Percentiles rank a stretch among this genome's conserved stretches.
Evolutionary conservation across 1,140 invertebrate species (phyloP).

Genomic region (Zaprionus capensis): DNA sequence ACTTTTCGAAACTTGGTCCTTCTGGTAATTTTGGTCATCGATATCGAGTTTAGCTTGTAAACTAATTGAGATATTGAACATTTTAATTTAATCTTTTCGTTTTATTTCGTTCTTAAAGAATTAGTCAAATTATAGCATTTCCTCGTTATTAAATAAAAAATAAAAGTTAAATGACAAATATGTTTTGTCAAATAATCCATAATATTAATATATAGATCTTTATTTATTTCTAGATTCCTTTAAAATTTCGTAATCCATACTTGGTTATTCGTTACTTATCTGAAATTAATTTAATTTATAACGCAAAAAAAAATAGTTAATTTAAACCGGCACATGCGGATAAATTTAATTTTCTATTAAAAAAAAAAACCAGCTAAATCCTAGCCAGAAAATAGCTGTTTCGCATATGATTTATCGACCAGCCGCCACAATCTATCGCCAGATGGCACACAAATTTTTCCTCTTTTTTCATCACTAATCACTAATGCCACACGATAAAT

Average conservation of each 20-base stretch:
- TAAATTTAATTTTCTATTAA: no score
- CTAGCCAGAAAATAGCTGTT: neutral
- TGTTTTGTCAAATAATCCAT: neutral
- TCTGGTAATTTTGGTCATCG: neutral
- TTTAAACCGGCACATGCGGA: no score
- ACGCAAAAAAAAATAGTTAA: no score
- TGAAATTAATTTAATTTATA: no score
- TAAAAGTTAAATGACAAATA: neutral
- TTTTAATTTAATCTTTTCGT: neutral
- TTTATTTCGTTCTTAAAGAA: neutral
- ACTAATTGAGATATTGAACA: neutral
- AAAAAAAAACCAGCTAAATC: neutral
- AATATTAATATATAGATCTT: neutral
- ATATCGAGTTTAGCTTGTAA: neutral
- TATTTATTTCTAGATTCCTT: no score
- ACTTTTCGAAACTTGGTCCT: neutral
- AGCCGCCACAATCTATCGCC: slow-evolving; percentile 25
- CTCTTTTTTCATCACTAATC: slow-evolving; percentile 37
- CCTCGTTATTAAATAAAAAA: neutral
- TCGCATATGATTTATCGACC: neutral
- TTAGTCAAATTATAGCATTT: no score
- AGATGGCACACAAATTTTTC: slow-evolving; percentile 20
- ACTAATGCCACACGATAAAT: slow-evolving; percentile 50
- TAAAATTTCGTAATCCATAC: no score
- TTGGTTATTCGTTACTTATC: no score